A percentile compares a stretch with the other conserved stretches of the same genome.
Conservation (phyloP, 2,113 vertebrate species). For the Carassius carassius region DNA sequence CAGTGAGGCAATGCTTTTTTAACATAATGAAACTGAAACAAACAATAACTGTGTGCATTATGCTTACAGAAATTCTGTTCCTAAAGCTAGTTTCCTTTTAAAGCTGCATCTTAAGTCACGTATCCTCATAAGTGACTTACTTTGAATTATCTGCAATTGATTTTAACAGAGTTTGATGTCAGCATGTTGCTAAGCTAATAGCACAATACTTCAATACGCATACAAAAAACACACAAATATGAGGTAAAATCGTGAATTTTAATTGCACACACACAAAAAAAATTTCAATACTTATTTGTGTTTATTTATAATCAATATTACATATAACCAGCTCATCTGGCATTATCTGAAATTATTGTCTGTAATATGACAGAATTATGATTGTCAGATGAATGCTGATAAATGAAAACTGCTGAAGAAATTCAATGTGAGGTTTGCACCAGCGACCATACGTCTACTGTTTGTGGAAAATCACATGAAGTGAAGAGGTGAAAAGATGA, state of each 20-base stretch:
- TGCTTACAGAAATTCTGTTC: not conserved
- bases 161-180: no score
- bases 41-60: not conserved
- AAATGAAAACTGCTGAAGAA: not conserved
- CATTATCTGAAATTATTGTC: not conserved
- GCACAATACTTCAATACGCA: not conserved
- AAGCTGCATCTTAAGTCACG: not conserved
- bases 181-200: not conserved
- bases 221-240: not conserved
- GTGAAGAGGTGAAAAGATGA: constrained; percentile 34
- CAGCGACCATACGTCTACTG: not conserved
- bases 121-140: no score
- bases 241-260: not conserved
- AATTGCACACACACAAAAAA: not conserved
- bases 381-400: not conserved
- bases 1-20: not conserved
- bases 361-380: not conserved
- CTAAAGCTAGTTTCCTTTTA: not conserved
- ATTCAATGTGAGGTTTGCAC: not conserved
- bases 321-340: not conserved
- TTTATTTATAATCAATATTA: not conserved
- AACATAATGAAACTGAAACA: not conserved
- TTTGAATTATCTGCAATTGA: no score
- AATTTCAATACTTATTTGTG: not conserved
- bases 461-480: constrained; percentile 39